Evolutionary conservation across 2,797 vertebrate species (phyloP), one percentile per base, ranked within the genome.

Genomic region (Chaenodraco wilsoni): DNA sequence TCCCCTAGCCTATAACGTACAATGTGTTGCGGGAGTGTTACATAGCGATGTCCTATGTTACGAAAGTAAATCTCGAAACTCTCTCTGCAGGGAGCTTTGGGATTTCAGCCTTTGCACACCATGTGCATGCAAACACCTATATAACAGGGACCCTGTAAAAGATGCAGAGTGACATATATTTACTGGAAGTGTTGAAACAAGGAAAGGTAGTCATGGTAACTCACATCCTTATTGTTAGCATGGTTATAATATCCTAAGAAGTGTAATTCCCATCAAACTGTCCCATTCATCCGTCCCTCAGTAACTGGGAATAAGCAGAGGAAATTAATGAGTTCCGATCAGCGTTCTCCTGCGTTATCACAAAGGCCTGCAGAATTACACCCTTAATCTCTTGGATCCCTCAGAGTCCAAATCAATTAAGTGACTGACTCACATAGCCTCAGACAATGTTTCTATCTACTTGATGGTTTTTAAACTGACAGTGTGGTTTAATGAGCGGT

Each of bases 251-350:
- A 54, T 64, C 49, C 44, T 37, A 37, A 37, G 37, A 8, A 37
- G 4, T 65, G 44, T 85, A 76, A 70, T 76, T 81, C 65, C 27
- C 44, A 57, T 44, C 57, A 78, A 71, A 84, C 79, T 50, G 70
- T 85, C 45, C 44, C 21, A 41, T 79, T 81, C 48, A 75, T 69
- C 40, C 3, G 0, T 65, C 50, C 58, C 71, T 79, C 37, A 49
- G 54, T 75, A 51, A 74, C 56, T 54, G 76, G 45, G 84, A 62
- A 19, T 12, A 16, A 75, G 62, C 45, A n/a, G 63, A 57, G 52
- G 59, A 72, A 83, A 78, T 64, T 19, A 81, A 81, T 84, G 69
- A 79, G 62, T 48, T 44, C 43, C 17, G 65, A 70, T 81, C 33
- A 67, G 46, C 17, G 6, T 33, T 82, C 78, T 77, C 64, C 45